These are phyloP conservation scores for Erebia palarica DNA, from an alignment of 2,888 invertebrate species.

Conservation along the genomic window DNA sequence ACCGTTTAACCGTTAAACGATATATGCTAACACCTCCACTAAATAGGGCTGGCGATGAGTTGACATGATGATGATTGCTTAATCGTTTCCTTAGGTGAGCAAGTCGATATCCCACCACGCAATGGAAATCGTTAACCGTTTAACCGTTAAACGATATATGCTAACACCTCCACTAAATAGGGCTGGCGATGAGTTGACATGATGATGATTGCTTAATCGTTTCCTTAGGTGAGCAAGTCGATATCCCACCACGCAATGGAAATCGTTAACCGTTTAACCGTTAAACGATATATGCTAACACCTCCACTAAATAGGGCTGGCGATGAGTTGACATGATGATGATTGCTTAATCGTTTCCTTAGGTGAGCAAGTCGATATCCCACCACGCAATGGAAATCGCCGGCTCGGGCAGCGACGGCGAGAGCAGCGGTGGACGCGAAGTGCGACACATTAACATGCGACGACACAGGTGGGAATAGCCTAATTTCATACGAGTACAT, in stretches of 20 bases:
- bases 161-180: no score
- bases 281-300: no score
- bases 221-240: constrained; percentile 68
- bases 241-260: constrained; percentile 68
- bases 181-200: neutral
- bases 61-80: no score
- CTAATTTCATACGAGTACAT: neutral
- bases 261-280: no score
- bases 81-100: no score
- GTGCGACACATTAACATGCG: constrained; percentile 82
- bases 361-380: constrained; percentile 75
- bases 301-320: no score
- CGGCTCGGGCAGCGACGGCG: constrained; percentile 82
- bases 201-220: neutral
- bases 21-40: no score
- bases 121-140: no score
- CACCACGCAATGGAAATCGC: constrained; percentile 65
- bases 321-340: neutral
- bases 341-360: constrained; percentile 8
- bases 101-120: no score
- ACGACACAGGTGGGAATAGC: constrained; percentile 60
- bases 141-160: no score
- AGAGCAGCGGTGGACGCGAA: constrained; percentile 85
- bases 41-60: no score
- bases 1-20: no score